Percentiles rank a stretch among this genome's conserved stretches.
phyloP scores from a whole-genome alignment of 2,113 vertebrate species.

The Lagenorhynchus albirostris region DNA sequence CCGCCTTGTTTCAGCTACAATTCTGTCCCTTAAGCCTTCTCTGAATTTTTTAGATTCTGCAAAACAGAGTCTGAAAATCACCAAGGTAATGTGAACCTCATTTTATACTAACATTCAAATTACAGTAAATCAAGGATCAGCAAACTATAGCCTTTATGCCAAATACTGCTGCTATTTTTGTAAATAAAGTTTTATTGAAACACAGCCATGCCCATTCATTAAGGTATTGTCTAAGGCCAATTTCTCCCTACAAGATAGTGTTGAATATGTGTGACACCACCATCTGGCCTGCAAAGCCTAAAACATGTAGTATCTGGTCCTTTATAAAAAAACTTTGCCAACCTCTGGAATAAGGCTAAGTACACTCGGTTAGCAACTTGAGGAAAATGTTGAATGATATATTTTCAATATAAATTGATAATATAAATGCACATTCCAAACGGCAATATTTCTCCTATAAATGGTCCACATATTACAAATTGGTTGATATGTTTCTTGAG shows the following conservation, averaged over 20 bases:
- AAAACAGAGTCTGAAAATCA: not conserved
- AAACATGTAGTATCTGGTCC: not conserved
- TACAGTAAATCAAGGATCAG: not conserved
- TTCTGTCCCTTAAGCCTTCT: not conserved
- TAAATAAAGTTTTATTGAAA: not conserved
- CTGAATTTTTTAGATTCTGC: not conserved
- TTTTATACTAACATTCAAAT: not conserved
- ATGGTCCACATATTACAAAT: not conserved
- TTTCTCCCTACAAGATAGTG: not conserved
- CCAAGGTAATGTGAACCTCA: not conserved
- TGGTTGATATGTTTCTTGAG: not conserved
- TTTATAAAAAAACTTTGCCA: not conserved
- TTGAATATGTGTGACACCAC: rapidly evolving
- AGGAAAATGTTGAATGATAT: not conserved
- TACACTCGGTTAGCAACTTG: not conserved
- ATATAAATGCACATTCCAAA: not conserved
- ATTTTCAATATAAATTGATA: not conserved
- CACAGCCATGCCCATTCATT: not conserved
- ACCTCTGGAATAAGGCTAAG: not conserved
- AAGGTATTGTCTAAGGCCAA: not conserved
- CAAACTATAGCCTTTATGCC: not conserved
- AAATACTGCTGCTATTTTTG: not conserved
- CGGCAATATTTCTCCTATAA: not conserved
- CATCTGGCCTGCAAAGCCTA: not conserved
- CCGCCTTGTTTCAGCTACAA: not conserved